Conservation (phyloP, 1,140 invertebrate genomes). For the Brachionus asplanchnoidis region DNA sequence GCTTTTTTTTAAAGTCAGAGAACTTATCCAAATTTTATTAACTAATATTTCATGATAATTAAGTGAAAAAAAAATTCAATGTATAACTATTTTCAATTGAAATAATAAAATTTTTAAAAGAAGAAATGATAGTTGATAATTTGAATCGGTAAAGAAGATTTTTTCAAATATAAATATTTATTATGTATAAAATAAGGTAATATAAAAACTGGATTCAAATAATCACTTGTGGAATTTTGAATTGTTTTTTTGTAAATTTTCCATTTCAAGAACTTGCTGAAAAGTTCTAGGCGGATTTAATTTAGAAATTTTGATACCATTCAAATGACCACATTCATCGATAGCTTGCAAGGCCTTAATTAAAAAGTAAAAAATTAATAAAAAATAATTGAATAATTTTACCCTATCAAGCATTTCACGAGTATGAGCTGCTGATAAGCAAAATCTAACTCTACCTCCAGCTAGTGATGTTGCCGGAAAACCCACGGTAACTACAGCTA, state of each 20-base stretch:
- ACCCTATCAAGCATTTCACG: slow-evolving; percentile 89
- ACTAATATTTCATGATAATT: too few species aligned
- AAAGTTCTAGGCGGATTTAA: background rate
- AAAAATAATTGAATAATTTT: slow-evolving; percentile 6
- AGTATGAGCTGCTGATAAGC: slow-evolving; percentile 88
- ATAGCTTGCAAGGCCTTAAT: slow-evolving; percentile 65
- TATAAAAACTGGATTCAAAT: background rate
- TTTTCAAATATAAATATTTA: background rate
- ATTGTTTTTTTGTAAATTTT: background rate
- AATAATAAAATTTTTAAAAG: background rate
- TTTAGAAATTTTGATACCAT: slow-evolving; percentile 9
- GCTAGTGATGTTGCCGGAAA: slow-evolving; percentile 96
- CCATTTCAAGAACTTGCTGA: background rate
- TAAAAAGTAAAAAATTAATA: slow-evolving; percentile 42
- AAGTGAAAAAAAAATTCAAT: too few species aligned
- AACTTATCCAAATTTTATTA: too few species aligned
- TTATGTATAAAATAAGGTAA: slow-evolving; percentile 29
- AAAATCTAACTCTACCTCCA: slow-evolving; percentile 87
- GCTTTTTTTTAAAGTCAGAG: too few species aligned
- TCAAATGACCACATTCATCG: slow-evolving; percentile 64
- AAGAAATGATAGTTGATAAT: background rate
- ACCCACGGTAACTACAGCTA: slow-evolving; percentile 90
- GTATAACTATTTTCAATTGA: too few species aligned
- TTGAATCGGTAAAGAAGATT: background rate
- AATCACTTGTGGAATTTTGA: slow-evolving; percentile 4